Evolutionary conservation across 2,113 vertebrate species (phyloP), one percentile per base, ranked within the genome.

Genomic region (Antechinus flavipes): DNA sequence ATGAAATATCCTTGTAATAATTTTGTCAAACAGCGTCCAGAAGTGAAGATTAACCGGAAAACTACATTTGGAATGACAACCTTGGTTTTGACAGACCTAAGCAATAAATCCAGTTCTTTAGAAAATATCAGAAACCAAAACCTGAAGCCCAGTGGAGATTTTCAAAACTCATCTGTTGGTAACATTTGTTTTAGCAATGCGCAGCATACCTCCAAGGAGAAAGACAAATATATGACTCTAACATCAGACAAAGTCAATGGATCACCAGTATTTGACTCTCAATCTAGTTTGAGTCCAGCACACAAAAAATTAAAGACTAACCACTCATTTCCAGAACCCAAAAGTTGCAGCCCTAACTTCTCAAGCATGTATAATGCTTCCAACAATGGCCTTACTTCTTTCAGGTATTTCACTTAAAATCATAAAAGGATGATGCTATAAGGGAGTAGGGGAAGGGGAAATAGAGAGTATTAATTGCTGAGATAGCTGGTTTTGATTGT

Each of bases 41-140:
- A 99, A 98, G 97, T 99, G 95, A 99, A 99, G 98, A 98, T 99
- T 96, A 99, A 99, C 97, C 98, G 99, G 97, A 99, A 98, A 97
- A 98, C 99, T n/a, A 99, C 97, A 1, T 99, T 99, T 96, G 99
- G 99, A 96, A 99, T 98, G 89, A 98, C 99, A 94, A 99, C 99
- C 47, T 98, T 99, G 89, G 98, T 99, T 95, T 98, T 99, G 98
- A 99, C 98, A 7, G 99, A 99, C 98, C 98, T 99, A 95, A 98
- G 98, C 97, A 96, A 97, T 96, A 98, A 98, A 97, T 91, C 12
- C 52, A 93, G 27, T 93, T 90, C 91, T 76, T 46, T 26, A 19
- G 95, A 90, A 97, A 93, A 50, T 76, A 92, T 94, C 76, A 55
- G 22, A 90, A 96, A 76, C 47, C 90, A 84, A 94, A 94, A 50